Conservation (phyloP, 2,797 vertebrate genomes). For the Coilia nasus region DNA sequence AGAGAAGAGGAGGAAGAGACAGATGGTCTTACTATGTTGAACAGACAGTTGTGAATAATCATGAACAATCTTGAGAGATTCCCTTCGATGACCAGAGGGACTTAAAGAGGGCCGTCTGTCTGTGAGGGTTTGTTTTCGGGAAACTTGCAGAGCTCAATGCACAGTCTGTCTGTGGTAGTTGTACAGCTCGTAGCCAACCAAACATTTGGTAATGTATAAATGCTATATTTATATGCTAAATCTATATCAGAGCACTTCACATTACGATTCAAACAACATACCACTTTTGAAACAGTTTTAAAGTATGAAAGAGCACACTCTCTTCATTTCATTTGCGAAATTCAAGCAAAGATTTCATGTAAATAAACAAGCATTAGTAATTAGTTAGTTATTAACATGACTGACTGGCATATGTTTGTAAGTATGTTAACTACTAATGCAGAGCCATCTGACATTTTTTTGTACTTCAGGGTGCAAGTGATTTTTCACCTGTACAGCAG, state of each 20-base stretch:
- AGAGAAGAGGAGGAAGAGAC: not conserved
- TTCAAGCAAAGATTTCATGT: not conserved
- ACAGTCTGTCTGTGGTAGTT: not conserved
- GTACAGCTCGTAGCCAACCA: not conserved
- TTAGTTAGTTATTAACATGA: not conserved
- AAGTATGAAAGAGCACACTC: not conserved
- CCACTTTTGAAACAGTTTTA: too few species aligned
- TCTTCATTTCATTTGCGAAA: not conserved
- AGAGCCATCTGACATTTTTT: not conserved
- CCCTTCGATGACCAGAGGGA: conserved; percentile 3
- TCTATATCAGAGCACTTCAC: not conserved
- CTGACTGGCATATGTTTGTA: not conserved
- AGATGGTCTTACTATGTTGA: conserved; percentile 15
- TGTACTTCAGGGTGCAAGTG: not conserved
- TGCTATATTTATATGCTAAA: not conserved
- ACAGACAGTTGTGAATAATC: not conserved
- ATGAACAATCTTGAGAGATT: not conserved
- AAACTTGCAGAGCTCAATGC: not conserved
- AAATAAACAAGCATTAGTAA: not conserved
- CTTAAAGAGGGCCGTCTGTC: not conserved
- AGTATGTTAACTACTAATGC: not conserved
- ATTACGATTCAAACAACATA: too few species aligned
- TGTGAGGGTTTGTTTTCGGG: not conserved
- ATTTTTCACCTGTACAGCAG: too few species aligned
- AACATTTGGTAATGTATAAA: not conserved